These are phyloP conservation scores for Lepidurus arcticus DNA, from an alignment of 1,140 invertebrate genomes.

Conservation along the genomic window DNA sequence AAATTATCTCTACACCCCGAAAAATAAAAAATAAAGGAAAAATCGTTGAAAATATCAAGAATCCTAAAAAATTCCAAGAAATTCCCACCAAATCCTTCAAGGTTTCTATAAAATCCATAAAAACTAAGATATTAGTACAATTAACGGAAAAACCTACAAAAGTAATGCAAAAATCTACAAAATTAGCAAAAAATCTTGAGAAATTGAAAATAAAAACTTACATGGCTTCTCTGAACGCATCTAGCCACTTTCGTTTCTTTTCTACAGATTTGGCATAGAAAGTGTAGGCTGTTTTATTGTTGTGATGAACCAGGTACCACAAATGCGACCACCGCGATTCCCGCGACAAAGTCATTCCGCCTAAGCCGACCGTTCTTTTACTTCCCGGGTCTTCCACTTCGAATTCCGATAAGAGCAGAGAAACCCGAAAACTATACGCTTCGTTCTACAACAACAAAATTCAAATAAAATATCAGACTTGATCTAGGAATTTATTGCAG, in stretches of 20 bases:
- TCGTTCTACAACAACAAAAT: conserved; percentile 58
- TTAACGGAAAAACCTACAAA: no score
- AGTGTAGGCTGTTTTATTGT: conserved; percentile 76
- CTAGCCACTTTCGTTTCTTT: conserved; percentile 81
- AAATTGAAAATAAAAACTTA: conserved; percentile 48
- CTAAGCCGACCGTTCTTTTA: conserved; percentile 45
- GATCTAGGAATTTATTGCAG: no score
- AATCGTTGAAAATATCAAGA: no score
- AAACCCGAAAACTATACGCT: conserved; percentile 85
- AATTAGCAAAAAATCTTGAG: neutral
- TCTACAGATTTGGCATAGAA: conserved; percentile 84
- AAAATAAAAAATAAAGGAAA: no score
- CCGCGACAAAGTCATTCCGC: conserved; percentile 49
- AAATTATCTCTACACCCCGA: conserved; percentile 68
- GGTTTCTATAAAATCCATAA: no score
- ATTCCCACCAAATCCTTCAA: no score
- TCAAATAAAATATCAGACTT: neutral
- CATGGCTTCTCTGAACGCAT: conserved; percentile 85
- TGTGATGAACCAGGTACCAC: conserved; percentile 76
- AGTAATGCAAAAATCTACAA: conserved; percentile 36
- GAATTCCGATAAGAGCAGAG: conserved; percentile 75
- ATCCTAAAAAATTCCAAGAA: no score
- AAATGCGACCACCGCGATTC: conserved; percentile 71
- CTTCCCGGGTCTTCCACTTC: conserved; percentile 67
- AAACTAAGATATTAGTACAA: no score